A percentile compares a stretch with the other conserved stretches of the same genome.
Conservation (phyloP, 1,140 invertebrate genomes). For the Scaptomyza montana region DNA sequence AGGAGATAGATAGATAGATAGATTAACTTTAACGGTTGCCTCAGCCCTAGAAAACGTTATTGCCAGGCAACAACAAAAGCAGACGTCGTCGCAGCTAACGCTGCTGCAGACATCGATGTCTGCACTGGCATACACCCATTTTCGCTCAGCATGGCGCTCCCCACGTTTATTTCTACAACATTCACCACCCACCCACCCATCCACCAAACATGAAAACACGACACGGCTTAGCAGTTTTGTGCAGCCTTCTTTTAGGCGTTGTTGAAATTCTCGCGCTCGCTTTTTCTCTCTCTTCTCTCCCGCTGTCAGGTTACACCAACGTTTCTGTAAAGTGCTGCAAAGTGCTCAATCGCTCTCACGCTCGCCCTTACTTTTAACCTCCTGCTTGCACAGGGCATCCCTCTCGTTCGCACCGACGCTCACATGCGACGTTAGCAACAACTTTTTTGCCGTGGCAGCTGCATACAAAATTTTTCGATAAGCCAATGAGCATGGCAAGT, state of each 20-base stretch:
- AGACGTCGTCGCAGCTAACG: neutral
- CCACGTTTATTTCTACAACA: slow-evolving; percentile 39
- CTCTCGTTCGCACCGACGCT: slow-evolving; percentile 54
- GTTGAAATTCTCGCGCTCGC: slow-evolving; percentile 39
- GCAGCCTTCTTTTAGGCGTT: slow-evolving; percentile 68
- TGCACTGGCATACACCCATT: slow-evolving; percentile 64
- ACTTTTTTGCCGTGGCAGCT: slow-evolving; percentile 73
- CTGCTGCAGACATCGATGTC: neutral
- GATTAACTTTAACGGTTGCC: slow-evolving; percentile 51
- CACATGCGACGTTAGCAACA: slow-evolving; percentile 80
- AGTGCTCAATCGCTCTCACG: neutral
- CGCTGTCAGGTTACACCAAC: slow-evolving; percentile 39
- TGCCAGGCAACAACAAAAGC: slow-evolving; percentile 37
- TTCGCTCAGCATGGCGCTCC: slow-evolving; percentile 31
- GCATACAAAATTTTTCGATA: slow-evolving; percentile 61
- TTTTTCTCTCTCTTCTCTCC: slow-evolving; percentile 13
- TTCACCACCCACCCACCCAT: neutral
- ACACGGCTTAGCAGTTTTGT: slow-evolving; percentile 21
- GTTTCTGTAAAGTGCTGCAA: slow-evolving; percentile 30
- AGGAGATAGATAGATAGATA: neutral
- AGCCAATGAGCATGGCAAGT: slow-evolving; percentile 27
- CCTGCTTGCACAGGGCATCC: slow-evolving; percentile 23
- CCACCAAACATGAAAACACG: neutral
- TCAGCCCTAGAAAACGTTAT: slow-evolving; percentile 37
- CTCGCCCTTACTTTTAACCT: slow-evolving; percentile 4